Conservation (phyloP, 2,113 vertebrate genomes). For the Actinemys pallida region DNA sequence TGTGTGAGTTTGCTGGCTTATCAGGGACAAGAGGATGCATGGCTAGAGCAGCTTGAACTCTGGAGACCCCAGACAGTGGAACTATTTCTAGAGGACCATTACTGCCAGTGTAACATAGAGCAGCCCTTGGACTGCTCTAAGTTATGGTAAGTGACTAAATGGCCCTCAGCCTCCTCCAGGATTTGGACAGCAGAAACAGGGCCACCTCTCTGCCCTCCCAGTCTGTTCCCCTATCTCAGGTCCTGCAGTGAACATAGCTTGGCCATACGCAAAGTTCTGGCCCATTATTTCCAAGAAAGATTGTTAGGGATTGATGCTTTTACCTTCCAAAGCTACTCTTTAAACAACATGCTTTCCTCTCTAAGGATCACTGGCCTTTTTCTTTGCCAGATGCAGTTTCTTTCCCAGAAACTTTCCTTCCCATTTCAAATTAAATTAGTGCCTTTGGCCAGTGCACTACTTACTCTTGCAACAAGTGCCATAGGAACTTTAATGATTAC, state of each 20-base stretch:
- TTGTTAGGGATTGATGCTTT: fast-evolving
- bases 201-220: not conserved
- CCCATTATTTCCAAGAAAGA: not conserved
- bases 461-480: not conserved
- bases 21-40: not conserved
- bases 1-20: not conserved
- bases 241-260: not conserved
- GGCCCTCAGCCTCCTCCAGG: not conserved
- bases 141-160: not conserved
- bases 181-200: fast-evolving
- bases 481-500: not conserved
- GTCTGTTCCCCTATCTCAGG: not conserved
- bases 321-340: not conserved
- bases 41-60: not conserved
- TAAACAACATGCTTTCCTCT: fast-evolving
- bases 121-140: not conserved
- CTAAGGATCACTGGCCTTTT: not conserved
- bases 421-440: not conserved
- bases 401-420: not conserved
- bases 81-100: not conserved
- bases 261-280: not conserved
- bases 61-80: not conserved
- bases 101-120: not conserved
- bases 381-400: fast-evolving
- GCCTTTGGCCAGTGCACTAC: not conserved